These are phyloP conservation scores for Trididemnum clinides DNA, from an alignment of 23 tunicate genomes.

Conservation along the genomic window DNA sequence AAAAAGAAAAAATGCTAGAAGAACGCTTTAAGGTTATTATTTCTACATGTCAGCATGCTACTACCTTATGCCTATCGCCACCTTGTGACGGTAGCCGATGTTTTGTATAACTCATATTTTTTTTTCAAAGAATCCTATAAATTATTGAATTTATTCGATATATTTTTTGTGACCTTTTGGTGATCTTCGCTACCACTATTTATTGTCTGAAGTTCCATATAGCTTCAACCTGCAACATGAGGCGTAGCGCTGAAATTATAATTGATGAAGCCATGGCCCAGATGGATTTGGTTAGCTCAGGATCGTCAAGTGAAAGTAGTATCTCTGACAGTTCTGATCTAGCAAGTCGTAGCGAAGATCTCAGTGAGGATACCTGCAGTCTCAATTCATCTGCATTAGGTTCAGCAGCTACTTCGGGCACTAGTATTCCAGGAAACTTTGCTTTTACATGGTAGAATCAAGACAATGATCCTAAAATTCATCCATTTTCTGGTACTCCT, in stretches of 20 bases:
- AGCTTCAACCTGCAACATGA: background rate
- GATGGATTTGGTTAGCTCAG: conserved; percentile 1
- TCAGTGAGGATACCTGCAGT: background rate
- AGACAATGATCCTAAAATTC: conserved; percentile 28
- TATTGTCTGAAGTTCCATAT: background rate
- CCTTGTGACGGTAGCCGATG: background rate
- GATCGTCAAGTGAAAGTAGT: background rate
- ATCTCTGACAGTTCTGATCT: background rate
- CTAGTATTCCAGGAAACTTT: conserved; percentile 35
- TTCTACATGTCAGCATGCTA: background rate
- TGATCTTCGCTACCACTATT: background rate
- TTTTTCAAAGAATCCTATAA: background rate
- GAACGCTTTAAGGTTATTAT: background rate
- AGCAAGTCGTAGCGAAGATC: background rate
- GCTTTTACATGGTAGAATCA: conserved; percentile 12
- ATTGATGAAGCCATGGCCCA: conserved; percentile 10
- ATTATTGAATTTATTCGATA: background rate
- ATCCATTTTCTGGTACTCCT: conserved; percentile 22
- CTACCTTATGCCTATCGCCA: background rate
- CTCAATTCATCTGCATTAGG: background rate
- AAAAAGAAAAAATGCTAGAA: background rate
- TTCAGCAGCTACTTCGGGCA: conserved; percentile 28
- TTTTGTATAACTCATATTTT: background rate
- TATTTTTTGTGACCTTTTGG: background rate
- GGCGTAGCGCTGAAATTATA: background rate